Conservation (phyloP, 30 jellyfish, hydroid and myxozoan genomes). For the Haliclystus octoradiatus region DNA sequence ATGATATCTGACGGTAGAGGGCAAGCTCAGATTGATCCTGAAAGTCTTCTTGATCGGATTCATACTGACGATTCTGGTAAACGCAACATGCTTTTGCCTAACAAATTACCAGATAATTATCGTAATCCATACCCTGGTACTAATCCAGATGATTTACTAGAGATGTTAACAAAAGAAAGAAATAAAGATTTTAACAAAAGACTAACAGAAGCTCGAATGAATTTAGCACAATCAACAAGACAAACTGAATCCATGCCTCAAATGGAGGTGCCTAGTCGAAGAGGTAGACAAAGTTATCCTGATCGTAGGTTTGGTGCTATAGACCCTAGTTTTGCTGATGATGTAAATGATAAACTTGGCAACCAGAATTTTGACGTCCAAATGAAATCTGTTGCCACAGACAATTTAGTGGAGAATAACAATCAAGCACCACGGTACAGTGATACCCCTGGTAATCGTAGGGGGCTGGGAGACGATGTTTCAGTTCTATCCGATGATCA, state of each 20-base stretch:
- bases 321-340: constrained; percentile 98
- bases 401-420: constrained; percentile 7
- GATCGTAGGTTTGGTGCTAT: constrained; percentile 15
- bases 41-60: constrained; percentile 59
- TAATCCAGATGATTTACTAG: constrained; percentile 87
- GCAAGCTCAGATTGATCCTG: constrained; percentile 48
- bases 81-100: not conserved
- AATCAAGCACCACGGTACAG: not conserved
- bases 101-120: not conserved
- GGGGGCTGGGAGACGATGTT: constrained; percentile 12
- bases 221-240: not conserved
- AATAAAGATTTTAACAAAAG: constrained; percentile 17
- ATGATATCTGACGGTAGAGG: constrained; percentile 11
- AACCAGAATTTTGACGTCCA: constrained; percentile 20
- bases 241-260: not conserved
- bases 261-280: not conserved
- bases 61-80: constrained; percentile 2
- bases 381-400: constrained; percentile 14
- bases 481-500: constrained; percentile 76
- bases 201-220: not conserved
- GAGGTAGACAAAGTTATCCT: constrained; percentile 16
- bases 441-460: constrained; percentile 22
- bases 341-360: not conserved
- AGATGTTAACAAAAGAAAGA: constrained; percentile 63
- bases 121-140: constrained; percentile 42